Evolutionary conservation across 2,797 vertebrate species (phyloP).

Genomic region (Lepilemur septentrionalis): DNA sequence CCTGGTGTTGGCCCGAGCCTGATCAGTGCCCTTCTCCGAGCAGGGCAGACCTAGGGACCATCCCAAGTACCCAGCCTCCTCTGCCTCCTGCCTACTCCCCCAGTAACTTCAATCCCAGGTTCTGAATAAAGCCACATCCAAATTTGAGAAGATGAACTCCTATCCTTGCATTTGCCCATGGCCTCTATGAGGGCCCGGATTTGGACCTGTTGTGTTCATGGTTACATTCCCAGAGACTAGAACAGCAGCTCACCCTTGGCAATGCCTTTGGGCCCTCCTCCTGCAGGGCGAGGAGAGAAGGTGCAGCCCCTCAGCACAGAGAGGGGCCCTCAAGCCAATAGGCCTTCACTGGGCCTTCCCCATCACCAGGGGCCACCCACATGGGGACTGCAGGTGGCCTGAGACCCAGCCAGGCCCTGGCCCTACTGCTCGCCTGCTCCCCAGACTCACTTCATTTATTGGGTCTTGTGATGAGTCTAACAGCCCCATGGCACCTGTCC

Average conservation of each 20-base stretch:
- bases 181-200: not conserved
- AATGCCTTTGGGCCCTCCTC: not conserved
- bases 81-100: not conserved
- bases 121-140: not conserved
- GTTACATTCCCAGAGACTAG: not conserved
- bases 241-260: not conserved
- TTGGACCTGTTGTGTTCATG: not conserved
- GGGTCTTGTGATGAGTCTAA: not conserved
- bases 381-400: not conserved
- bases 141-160: not conserved
- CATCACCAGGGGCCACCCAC: not conserved
- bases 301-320: not conserved
- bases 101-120: not conserved
- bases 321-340: not conserved
- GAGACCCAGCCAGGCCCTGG: not conserved
- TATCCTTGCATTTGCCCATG: not conserved
- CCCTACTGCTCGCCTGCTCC: not conserved
- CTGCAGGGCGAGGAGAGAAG: not conserved
- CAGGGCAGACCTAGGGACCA: not conserved
- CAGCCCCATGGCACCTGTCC: not conserved
- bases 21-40: not conserved
- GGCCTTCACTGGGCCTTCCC: not conserved
- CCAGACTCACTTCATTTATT: not conserved
- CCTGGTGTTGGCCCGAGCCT: rapidly evolving
- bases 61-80: not conserved